Percentiles rank a stretch among this genome's conserved stretches.
Evolutionary conservation across 2,113 vertebrate genomes (phyloP).

Genomic region (Erythrocebus patas): DNA sequence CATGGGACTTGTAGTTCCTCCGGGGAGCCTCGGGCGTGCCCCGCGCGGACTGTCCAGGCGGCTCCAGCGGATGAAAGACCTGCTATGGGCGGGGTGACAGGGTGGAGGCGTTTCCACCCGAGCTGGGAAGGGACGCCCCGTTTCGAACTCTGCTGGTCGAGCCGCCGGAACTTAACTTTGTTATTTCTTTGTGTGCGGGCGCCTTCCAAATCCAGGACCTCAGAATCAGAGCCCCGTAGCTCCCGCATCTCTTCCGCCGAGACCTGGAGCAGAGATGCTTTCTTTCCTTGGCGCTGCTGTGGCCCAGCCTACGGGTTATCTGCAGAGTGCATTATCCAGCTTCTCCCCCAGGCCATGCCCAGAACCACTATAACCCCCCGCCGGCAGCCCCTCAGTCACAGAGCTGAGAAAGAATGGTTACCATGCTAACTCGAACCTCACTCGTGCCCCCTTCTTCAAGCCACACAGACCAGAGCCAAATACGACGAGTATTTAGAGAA

Average conservation of each 20-base stretch:
- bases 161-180: constrained; percentile 1
- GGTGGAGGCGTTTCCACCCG: background rate
- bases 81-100: accelerated
- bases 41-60: background rate
- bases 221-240: background rate
- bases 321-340: background rate
- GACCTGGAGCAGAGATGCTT: background rate
- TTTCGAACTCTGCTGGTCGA: background rate
- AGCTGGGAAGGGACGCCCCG: background rate
- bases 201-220: constrained; percentile 45
- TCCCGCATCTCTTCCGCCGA: background rate
- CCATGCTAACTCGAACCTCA: background rate
- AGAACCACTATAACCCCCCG: background rate
- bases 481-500: background rate
- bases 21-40: constrained; percentile 37
- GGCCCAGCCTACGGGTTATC: background rate
- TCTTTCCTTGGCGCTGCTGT: background rate
- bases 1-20: constrained; percentile 72
- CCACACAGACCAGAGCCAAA: background rate
- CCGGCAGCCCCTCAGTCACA: background rate
- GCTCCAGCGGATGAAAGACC: background rate
- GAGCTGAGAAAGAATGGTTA: background rate
- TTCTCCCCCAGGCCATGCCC: background rate
- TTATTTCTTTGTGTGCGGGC: constrained; percentile 64
- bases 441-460: background rate